Evolutionary conservation across 2,888 invertebrate genomes (phyloP).

Genomic region (Polydesmus complanatus): DNA sequence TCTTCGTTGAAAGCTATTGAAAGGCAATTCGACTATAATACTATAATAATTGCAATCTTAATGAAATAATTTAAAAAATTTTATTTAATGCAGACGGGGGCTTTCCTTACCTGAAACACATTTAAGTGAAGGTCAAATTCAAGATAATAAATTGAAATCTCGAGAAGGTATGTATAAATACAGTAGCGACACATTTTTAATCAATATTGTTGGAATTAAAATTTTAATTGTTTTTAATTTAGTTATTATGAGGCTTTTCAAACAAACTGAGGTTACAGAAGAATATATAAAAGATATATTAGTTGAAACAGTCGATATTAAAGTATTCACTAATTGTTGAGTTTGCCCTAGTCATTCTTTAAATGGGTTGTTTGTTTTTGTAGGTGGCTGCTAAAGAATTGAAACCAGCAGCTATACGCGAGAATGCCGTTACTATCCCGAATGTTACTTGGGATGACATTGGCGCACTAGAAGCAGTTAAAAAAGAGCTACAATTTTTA

Average conservation of each 20-base stretch:
- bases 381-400: conserved; percentile 59
- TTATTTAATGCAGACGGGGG: too few relatives aligned
- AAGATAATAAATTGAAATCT: too few relatives aligned
- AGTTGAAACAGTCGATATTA: conserved; percentile 57
- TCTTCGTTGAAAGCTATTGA: conserved; percentile 79
- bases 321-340: conserved; percentile 24
- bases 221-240: too few relatives aligned
- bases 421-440: conserved; percentile 95
- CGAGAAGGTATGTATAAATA: too few relatives aligned
- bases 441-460: conserved; percentile 95
- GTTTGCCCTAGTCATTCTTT: neutral
- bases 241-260: conserved; percentile 49
- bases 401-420: conserved; percentile 85
- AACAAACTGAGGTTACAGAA: conserved; percentile 40
- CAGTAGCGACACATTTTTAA: too few relatives aligned
- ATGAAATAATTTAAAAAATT: too few relatives aligned
- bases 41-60: too few relatives aligned
- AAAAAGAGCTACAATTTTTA: conserved; percentile 77
- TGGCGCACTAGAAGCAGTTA: conserved; percentile 73
- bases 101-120: too few relatives aligned
- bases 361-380: conserved; percentile 1
- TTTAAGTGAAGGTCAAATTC: too few relatives aligned
- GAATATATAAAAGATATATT: conserved; percentile 49
- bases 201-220: too few relatives aligned
- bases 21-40: too few relatives aligned